Evolutionary conservation across 2,888 invertebrate genomes (phyloP).

Genomic region (Drosophila paranaensis): DNA sequence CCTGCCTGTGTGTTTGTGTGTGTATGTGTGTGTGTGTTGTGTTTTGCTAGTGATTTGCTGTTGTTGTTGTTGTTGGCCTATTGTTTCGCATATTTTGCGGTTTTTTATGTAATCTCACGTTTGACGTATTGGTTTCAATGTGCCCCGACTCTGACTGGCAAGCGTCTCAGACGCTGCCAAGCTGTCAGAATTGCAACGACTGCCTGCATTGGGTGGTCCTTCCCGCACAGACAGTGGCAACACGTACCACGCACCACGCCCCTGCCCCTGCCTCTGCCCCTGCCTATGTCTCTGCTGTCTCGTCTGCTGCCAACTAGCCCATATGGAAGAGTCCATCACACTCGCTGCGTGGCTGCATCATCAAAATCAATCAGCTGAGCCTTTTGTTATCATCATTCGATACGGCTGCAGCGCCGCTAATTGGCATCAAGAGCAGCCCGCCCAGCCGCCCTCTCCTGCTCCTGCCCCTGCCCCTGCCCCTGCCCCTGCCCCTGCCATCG

Average conservation of each 20-base stretch:
- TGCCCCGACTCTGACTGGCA: slow-evolving; percentile 19
- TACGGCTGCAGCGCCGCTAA: slow-evolving; percentile 68
- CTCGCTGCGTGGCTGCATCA: slow-evolving; percentile 38
- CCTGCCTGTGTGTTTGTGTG: slow-evolving; percentile 25
- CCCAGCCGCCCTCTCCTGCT: background rate
- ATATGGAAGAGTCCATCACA: slow-evolving; percentile 45
- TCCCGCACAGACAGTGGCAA: slow-evolving; percentile 48
- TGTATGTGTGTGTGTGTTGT: slow-evolving; percentile 6
- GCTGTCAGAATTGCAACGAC: slow-evolving; percentile 50
- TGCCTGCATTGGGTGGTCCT: slow-evolving; percentile 69
- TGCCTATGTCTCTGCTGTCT: slow-evolving; percentile 2
- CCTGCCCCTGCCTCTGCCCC: too few species aligned
- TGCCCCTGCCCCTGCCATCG: too few species aligned
- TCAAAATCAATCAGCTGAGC: slow-evolving; percentile 68
- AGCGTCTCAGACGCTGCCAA: slow-evolving; percentile 14
- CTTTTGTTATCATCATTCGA: slow-evolving; percentile 59
- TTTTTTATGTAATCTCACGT: slow-evolving; percentile 81
- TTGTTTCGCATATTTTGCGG: slow-evolving; percentile 78
- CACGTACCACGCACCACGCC: slow-evolving; percentile 51
- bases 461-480: too few species aligned
- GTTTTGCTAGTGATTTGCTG: slow-evolving; percentile 16
- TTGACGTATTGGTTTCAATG: slow-evolving; percentile 79
- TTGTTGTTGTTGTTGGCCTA: slow-evolving; percentile 39
- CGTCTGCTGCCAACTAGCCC: slow-evolving; percentile 39
- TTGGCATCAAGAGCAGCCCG: slow-evolving; percentile 41